These are phyloP conservation scores for Trichacis sp. DNA, from an alignment of 2,888 invertebrate genomes.

Conservation along the genomic window DNA sequence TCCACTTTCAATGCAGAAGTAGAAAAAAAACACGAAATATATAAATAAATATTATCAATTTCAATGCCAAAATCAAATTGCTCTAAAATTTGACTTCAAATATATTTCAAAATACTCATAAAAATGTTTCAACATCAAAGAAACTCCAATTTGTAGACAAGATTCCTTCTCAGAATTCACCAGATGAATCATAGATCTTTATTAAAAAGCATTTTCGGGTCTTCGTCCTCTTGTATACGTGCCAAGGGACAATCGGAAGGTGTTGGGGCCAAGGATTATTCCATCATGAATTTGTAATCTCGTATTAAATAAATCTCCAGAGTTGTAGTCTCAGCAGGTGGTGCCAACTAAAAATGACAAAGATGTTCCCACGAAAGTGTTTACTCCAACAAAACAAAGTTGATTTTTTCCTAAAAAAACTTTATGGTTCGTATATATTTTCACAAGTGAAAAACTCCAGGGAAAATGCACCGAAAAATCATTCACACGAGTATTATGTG, in stretches of 20 bases:
- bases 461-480: too few relatives aligned
- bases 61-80: too few relatives aligned
- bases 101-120: too few relatives aligned
- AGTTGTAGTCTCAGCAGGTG: conserved; percentile 37
- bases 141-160: too few relatives aligned
- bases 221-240: not conserved
- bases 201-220: not conserved
- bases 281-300: conserved; percentile 41
- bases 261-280: conserved; percentile 39
- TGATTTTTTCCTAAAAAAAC: not conserved
- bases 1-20: too few relatives aligned
- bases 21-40: too few relatives aligned
- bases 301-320: conserved; percentile 34
- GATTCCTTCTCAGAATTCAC: conserved; percentile 53
- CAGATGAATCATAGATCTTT: not conserved
- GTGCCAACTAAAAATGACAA: conserved; percentile 12
- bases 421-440: too few relatives aligned
- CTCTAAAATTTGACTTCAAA: too few relatives aligned
- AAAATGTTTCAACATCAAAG: too few relatives aligned
- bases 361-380: conserved; percentile 18
- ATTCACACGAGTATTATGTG: too few relatives aligned
- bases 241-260: conserved; percentile 28
- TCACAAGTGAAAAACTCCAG: too few relatives aligned
- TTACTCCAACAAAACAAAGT: conserved; percentile 25
- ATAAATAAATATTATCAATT: too few relatives aligned